These are phyloP conservation scores for Dasyornis broadbenti DNA, from an alignment of 2,113 vertebrate genomes.

Conservation along the genomic window DNA sequence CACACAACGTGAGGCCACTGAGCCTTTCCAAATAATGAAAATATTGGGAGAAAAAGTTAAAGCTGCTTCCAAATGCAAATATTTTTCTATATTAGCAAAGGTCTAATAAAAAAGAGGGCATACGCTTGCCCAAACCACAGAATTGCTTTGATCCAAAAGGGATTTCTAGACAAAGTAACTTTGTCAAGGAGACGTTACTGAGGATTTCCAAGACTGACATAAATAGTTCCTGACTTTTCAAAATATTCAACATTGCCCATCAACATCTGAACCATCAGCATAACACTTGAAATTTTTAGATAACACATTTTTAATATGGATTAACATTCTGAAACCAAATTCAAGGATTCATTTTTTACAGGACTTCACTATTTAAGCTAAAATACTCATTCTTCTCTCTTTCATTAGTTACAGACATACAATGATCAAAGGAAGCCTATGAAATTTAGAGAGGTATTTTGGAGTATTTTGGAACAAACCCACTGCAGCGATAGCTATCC, in stretches of 20 bases:
- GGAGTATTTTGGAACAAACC: not conserved
- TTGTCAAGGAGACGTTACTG: not conserved
- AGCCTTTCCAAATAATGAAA: not conserved
- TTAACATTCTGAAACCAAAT: not conserved
- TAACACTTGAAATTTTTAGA: not conserved
- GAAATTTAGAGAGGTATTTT: not conserved
- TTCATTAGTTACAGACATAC: not conserved
- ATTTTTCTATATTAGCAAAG: not conserved
- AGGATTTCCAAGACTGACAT: not conserved
- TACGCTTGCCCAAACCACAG: not conserved
- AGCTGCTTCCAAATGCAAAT: not conserved
- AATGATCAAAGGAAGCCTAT: not conserved
- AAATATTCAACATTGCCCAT: not conserved
- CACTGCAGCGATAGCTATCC: not conserved
- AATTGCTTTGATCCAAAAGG: not conserved
- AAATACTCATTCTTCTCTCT: not conserved
- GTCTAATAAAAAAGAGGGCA: not conserved
- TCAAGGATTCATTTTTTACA: not conserved
- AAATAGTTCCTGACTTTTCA: not conserved
- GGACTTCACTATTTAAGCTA: not conserved
- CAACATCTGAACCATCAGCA: not conserved
- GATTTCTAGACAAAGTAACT: not conserved
- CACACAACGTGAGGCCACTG: not conserved
- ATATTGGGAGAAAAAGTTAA: not conserved
- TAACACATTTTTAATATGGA: not conserved